phyloP scores from a whole-genome alignment of 2,888 invertebrate species.

The Amphiduros pacificus region DNA sequence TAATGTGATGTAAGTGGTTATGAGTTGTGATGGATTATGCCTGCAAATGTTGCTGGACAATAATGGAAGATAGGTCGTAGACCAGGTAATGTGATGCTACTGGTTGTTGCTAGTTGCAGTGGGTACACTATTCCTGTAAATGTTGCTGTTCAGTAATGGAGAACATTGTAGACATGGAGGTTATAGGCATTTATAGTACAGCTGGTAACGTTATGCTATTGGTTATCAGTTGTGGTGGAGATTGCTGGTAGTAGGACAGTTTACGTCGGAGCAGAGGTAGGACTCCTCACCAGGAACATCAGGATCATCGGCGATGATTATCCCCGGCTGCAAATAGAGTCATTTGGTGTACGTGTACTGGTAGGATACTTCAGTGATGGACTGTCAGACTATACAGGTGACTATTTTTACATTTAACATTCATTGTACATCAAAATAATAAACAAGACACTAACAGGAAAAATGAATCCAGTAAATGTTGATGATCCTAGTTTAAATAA shows the following conservation, averaged over 20 bases:
- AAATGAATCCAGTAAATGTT: not conserved
- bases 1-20: no score
- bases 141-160: not conserved
- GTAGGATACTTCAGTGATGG: not conserved
- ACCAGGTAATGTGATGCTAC: no score
- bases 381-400: not conserved
- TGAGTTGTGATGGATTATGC: no score
- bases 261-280: conserved; percentile 43
- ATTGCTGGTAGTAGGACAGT: no score
- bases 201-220: not conserved
- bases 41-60: no score
- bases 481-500: not conserved
- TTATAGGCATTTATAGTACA: not conserved
- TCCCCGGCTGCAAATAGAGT: conserved; percentile 25
- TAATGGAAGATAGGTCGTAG: no score
- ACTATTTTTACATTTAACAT: not conserved
- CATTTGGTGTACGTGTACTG: conserved; percentile 1
- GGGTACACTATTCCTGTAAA: no score
- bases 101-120: no score
- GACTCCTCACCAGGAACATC: conserved; percentile 47
- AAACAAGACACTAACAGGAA: not conserved
- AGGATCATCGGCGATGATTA: conserved; percentile 39
- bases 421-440: not conserved
- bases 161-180: not conserved
- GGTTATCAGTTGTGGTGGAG: no score